Evolutionary conservation across 1,140 invertebrate species (phyloP), one percentile per base, ranked within the genome.

Genomic region (Xylocopa sonorina): DNA sequence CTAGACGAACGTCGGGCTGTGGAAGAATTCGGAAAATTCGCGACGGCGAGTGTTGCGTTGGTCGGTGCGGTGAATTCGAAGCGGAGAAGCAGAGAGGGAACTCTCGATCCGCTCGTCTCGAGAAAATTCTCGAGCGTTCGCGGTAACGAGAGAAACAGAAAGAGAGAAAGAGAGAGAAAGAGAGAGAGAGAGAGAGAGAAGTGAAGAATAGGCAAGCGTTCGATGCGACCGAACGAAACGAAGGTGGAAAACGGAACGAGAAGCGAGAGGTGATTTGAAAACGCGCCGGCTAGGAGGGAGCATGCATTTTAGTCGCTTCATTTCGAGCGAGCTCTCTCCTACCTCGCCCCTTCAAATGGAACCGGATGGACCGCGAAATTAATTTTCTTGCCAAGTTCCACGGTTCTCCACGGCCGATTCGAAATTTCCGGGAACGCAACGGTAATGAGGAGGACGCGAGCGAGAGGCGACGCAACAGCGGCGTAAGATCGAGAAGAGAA

Each of bases 221-320:
- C 43, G 66, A 71, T 43, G 53, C 4, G 48, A 9, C 50, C 29
- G 66, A 76, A 68, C 68, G 57, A 77, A 68, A 75, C 55, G 71
- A 76, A 84, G 67, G 41, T 46, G 21, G 82, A 74, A 76, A 81
- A 64, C 66, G 50, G 46, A 74, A 86, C 60, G 14, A 48, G 63
- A 50, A 53, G 53, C 69, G 48, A n/a, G 46, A 83, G 84, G 58
- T 76, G 79, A 82, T 83, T 87, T 67, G 64, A 83, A 81, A 85
- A 76, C 69, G 80, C 75, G 73, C 43, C 38, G n/a, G 48, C 75
- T 43, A 84, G 79, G 81, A 86, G 69, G 78, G 79, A 86, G 79
- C 82, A 89, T 90, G 89, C 87, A 89, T 90, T 89, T 88, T 89
- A 90, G 87, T 90, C 84, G 86, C 84, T 89, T 89, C 87, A 87